Base-by-base conservation (phyloP, 2,113 vertebrate genomes). In the Hypocryptadius cinnamomeus region DNA sequence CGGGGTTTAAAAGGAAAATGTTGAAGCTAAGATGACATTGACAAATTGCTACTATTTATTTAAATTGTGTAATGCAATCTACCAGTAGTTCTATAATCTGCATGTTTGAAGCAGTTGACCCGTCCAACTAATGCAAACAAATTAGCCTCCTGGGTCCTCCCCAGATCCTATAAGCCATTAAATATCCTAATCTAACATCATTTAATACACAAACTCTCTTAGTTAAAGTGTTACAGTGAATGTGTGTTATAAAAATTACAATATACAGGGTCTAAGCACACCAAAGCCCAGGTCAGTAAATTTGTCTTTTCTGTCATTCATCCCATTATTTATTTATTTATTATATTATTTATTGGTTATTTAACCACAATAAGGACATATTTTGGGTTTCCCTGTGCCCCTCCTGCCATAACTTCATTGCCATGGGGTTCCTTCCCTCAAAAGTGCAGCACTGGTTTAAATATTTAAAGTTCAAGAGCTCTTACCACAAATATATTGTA, bases 41-140 rank as follows among this genome's bases (percentile, higher is more conserved):
- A 99, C 98, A 99, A 99, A 99, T 99, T 98, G 98, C 98, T 98
- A 98, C 97, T 98, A 98, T 98, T 99, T 99, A 99, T 99, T 99
- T 98, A 98, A 99, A 99, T 98, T 96, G 96, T 98, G 98, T 98
- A 99, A 99, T 95, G 97, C 96, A 98, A 99, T 99, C 98, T 98
- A 97, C 97, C 95, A 97, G 97, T 98, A 98, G 97, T 97, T 98
- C 98, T 98, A 97, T 97, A 98, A 98, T 98, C 97, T 98, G 98
- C 97, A 98, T 98, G 98, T 98, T 98, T 98, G 96, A 97, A 98
- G 96, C 95, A 97, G 97, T 98, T 98, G 98, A 98, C 98, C 98
- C 96, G 40, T 96, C 97, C 97, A 97, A 98, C 97, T 98, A 98
- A 98, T 98, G 97, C 98, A 98, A 98, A 97, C 97, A 98, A 98